These are phyloP conservation scores for Drosophila parabipectinata DNA, from an alignment of 1,140 invertebrate genomes.

Conservation along the genomic window DNA sequence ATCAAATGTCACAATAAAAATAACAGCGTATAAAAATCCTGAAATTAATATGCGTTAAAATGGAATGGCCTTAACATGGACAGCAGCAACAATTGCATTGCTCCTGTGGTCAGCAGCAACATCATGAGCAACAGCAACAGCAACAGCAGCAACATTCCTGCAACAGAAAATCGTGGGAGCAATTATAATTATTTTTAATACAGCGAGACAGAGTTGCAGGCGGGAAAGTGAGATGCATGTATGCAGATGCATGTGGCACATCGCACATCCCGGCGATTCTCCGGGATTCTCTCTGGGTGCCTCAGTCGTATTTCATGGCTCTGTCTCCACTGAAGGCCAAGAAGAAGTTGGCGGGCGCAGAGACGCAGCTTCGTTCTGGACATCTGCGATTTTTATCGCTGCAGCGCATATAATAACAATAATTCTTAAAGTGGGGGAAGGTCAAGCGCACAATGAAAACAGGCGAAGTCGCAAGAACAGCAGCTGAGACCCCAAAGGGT, in stretches of 20 bases:
- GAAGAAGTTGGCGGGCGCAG: conserved; percentile 3
- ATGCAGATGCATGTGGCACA: conserved; percentile 52
- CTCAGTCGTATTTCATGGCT: conserved; percentile 73
- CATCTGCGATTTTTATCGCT: conserved; percentile 83
- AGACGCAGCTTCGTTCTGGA: conserved; percentile 45
- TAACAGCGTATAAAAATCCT: conserved; percentile 81
- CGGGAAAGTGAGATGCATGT: conserved; percentile 43
- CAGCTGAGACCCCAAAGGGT: conserved; percentile 54
- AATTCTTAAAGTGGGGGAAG: conserved; percentile 84
- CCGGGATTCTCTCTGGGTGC: conserved; percentile 50
- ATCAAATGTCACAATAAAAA: conserved; percentile 84
- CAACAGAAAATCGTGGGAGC: conserved; percentile 79
- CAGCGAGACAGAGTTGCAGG: conserved; percentile 32
- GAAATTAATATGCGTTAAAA: conserved; percentile 84
- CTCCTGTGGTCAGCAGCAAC: conserved; percentile 54
- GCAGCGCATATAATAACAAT: conserved; percentile 83
- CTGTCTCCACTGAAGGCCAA: conserved; percentile 60
- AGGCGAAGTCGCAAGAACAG: conserved; percentile 71
- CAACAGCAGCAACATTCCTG: conserved; percentile 63
- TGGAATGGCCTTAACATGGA: conserved; percentile 73
- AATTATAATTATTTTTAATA: conserved; percentile 83
- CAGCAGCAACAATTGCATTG: conserved; percentile 42
- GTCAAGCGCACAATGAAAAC: conserved; percentile 76
- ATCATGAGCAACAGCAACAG: conserved; percentile 43
- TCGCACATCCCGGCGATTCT: conserved; percentile 13